Percentiles rank a stretch among this genome's conserved stretches.
phyloP scores from a whole-genome alignment of 2,113 vertebrate species.

The Mohoua ochrocephala region DNA sequence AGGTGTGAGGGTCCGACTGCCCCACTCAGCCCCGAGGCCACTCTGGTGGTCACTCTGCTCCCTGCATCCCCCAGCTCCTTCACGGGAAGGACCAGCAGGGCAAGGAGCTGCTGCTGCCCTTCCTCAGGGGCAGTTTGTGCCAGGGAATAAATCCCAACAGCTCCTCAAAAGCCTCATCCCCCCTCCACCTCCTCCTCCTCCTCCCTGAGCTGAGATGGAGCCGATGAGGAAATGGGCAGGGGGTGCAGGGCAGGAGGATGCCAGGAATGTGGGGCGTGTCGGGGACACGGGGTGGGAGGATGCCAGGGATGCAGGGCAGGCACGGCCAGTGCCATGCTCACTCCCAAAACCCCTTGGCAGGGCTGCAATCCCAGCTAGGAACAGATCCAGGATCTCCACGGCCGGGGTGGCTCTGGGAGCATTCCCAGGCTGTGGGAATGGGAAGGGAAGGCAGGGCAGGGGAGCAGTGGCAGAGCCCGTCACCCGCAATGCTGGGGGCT shows the following conservation, averaged over 20 bases:
- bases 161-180: background rate
- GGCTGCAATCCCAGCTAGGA: background rate
- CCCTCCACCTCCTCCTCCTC: background rate
- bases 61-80: background rate
- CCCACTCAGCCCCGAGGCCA: background rate
- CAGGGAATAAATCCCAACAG: background rate
- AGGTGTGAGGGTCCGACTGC: rapidly evolving
- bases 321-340: rapidly evolving
- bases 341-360: background rate
- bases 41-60: background rate
- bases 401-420: background rate
- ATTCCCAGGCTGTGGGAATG: background rate
- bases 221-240: background rate
- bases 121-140: background rate
- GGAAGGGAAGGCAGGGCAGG: background rate
- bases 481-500: rapidly evolving
- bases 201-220: background rate
- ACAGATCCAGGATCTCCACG: rapidly evolving
- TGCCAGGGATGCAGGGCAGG: background rate
- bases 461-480: background rate
- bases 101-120: background rate
- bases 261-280: background rate
- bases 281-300: background rate
- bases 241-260: background rate
- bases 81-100: rapidly evolving